Evolutionary conservation across 2,888 invertebrate species (phyloP).

Genomic region (Caenorhabditis virilis): DNA sequence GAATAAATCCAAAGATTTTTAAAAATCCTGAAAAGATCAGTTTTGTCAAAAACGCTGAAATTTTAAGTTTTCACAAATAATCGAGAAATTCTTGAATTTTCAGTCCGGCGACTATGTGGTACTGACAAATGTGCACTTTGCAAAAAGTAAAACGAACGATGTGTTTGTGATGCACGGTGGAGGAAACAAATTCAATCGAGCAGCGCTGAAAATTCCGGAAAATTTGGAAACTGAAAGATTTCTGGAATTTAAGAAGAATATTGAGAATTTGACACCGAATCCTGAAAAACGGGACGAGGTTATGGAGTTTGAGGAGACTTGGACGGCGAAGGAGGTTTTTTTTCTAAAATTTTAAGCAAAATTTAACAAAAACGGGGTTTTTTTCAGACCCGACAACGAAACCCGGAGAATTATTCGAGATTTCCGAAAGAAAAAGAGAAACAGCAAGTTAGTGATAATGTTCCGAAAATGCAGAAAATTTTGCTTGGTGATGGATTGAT

Average conservation of each 20-base stretch:
- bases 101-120: constrained; percentile 14
- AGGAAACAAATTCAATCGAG: neutral
- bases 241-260: neutral
- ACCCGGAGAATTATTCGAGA: no score
- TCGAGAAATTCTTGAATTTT: neutral
- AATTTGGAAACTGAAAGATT: neutral
- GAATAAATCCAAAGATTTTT: no score
- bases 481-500: constrained; percentile 11
- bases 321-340: no score
- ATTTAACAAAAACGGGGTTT: no score
- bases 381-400: no score
- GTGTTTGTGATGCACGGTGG: constrained; percentile 3
- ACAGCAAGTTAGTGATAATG: no score
- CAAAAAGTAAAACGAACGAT: neutral
- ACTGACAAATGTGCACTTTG: constrained; percentile 8
- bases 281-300: no score
- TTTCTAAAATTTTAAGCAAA: no score
- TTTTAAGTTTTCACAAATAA: neutral
- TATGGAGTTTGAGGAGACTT: no score
- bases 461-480: neutral
- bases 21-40: no score
- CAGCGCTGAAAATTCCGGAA: neutral
- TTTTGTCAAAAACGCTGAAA: neutral
- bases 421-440: no score
- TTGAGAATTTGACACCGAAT: no score